phyloP scores from a whole-genome alignment of 2,113 vertebrate species.

The Chloropsis hardwickii region DNA sequence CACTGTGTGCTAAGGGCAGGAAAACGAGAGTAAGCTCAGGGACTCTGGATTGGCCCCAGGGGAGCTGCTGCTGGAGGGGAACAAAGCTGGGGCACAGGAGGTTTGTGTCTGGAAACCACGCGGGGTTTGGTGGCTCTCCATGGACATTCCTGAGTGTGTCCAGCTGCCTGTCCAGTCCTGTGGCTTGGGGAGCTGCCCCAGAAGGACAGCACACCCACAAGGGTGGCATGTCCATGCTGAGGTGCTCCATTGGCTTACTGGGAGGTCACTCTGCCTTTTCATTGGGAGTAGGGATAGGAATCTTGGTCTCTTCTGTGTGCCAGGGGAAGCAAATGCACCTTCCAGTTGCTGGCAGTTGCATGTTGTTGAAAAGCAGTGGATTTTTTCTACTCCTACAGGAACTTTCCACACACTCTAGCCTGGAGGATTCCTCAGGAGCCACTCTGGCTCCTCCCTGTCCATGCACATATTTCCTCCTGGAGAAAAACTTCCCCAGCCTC shows the following conservation, averaged over 20 bases:
- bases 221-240: not conserved
- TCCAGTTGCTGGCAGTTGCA: not conserved
- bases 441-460: not conserved
- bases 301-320: not conserved
- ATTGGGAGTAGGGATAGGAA: not conserved
- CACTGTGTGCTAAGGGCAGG: not conserved
- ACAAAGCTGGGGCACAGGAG: not conserved
- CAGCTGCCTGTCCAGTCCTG: accelerated
- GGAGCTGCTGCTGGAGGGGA: not conserved
- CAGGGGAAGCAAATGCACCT: not conserved
- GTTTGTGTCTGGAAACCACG: not conserved
- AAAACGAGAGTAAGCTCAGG: not conserved
- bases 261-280: not conserved
- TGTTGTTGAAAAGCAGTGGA: not conserved
- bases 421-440: not conserved
- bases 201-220: not conserved
- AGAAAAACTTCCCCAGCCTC: not conserved
- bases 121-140: not conserved
- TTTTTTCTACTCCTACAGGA: not conserved
- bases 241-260: not conserved
- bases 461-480: accelerated
- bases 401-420: not conserved
- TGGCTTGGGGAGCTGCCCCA: not conserved
- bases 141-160: accelerated
- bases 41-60: not conserved